Conservation (phyloP, 1,140 invertebrate genomes). For the Pogonomyrmex barbatus region DNA sequence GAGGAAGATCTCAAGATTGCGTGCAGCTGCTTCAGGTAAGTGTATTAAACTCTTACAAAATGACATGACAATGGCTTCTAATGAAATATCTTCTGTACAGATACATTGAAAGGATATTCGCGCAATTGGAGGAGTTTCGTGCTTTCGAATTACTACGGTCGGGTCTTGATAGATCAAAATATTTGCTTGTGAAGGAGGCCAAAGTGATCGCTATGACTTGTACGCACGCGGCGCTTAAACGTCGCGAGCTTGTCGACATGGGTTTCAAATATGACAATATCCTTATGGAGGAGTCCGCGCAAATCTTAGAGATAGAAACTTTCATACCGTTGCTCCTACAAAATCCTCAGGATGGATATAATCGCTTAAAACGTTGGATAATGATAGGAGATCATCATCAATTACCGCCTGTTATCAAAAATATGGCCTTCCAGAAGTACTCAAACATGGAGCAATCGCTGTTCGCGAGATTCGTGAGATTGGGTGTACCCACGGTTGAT, state of each 20-base stretch:
- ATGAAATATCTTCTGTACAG: constrained; percentile 80
- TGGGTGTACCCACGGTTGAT: constrained; percentile 98
- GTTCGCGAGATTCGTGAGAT: constrained; percentile 97
- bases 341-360: constrained; percentile 98
- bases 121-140: constrained; percentile 98
- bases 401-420: constrained; percentile 99
- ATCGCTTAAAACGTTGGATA: constrained; percentile 99
- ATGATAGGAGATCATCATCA: constrained; percentile 99
- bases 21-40: constrained; percentile 94
- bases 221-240: constrained; percentile 99
- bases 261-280: constrained; percentile 99
- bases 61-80: constrained; percentile 1
- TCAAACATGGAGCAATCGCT: constrained; percentile 99
- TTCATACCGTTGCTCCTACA: constrained; percentile 99
- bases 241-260: constrained; percentile 97
- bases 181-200: constrained; percentile 98
- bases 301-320: constrained; percentile 99
- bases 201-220: constrained; percentile 99
- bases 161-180: constrained; percentile 97
- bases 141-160: constrained; percentile 98
- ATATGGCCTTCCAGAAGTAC: constrained; percentile 99
- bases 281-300: constrained; percentile 99
- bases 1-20: constrained; percentile 97
- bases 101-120: constrained; percentile 98
- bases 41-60: background rate